These are phyloP conservation scores for Drosophila guanche DNA, from an alignment of 1,140 invertebrate species.

Conservation along the genomic window DNA sequence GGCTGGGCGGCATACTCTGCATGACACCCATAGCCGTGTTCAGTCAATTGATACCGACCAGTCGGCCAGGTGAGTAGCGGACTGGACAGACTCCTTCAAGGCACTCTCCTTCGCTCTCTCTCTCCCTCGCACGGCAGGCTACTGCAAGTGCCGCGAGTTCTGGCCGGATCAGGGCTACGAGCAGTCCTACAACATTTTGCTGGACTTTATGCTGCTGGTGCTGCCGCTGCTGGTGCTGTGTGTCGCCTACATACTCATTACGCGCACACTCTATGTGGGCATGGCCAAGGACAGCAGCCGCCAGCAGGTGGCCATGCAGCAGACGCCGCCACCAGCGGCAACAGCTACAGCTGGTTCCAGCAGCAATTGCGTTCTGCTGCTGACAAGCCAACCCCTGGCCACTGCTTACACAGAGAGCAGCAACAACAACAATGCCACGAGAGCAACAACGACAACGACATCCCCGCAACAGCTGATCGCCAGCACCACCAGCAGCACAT, in stretches of 20 bases:
- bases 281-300: constrained; percentile 78
- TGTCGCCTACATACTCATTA: constrained; percentile 90
- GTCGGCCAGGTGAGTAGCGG: constrained; percentile 65
- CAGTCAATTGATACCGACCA: constrained; percentile 86
- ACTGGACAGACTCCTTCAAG: too few relatives aligned
- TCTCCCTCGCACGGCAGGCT: constrained; percentile 42
- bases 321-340: constrained; percentile 2
- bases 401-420: constrained; percentile 39
- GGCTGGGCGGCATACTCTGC: constrained; percentile 88
- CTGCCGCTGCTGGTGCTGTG: constrained; percentile 91
- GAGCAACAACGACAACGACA: constrained; percentile 17
- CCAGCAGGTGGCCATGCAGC: neutral
- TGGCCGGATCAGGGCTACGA: constrained; percentile 87
- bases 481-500: too few relatives aligned
- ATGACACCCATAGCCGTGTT: constrained; percentile 88
- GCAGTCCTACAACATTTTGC: constrained; percentile 89
- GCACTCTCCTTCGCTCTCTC: neutral
- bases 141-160: constrained; percentile 89
- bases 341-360: constrained; percentile 8
- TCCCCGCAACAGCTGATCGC: constrained; percentile 12
- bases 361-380: constrained; percentile 56
- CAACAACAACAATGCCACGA: constrained; percentile 51
- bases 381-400: constrained; percentile 21
- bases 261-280: constrained; percentile 88
- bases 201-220: constrained; percentile 89